These are phyloP conservation scores for Pituophis catenifer DNA, from an alignment of 2,113 vertebrate genomes.

Conservation along the genomic window DNA sequence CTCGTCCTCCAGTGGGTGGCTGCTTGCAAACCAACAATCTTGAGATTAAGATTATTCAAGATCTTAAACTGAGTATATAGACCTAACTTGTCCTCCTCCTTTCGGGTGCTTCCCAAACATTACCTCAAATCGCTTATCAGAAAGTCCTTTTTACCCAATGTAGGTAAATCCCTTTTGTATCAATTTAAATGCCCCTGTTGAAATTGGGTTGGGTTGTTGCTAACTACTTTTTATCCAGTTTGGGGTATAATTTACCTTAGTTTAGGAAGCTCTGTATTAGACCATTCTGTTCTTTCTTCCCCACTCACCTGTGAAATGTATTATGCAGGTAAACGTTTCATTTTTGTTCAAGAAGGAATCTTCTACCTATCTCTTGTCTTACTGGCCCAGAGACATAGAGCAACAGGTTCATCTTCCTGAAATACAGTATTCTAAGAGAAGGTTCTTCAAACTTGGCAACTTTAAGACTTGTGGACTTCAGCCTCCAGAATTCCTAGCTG, in stretches of 20 bases:
- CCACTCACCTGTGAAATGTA: not conserved
- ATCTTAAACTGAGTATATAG: not conserved
- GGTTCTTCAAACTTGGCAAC: too few species aligned
- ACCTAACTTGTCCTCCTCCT: not conserved
- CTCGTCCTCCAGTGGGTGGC: fast-evolving
- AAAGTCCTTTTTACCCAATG: too few species aligned
- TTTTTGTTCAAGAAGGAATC: not conserved
- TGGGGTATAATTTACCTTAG: too few species aligned
- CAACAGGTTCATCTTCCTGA: not conserved
- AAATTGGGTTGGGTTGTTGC: too few species aligned
- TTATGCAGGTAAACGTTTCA: not conserved
- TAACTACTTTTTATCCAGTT: too few species aligned
- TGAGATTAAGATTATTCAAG: not conserved
- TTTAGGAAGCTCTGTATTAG: too few species aligned
- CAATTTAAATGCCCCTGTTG: too few species aligned
- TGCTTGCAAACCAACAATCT: not conserved
- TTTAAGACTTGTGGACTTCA: too few species aligned
- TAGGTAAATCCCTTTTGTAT: too few species aligned
- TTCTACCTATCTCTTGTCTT: not conserved
- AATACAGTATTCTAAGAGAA: not conserved
- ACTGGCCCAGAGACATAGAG: not conserved
- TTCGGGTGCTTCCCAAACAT: not conserved
- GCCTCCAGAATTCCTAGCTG: not conserved
- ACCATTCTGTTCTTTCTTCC: not conserved
- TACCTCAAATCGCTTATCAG: too few species aligned